phyloP scores from a whole-genome alignment of 2,888 invertebrate species.

The Drosophila atripex region DNA sequence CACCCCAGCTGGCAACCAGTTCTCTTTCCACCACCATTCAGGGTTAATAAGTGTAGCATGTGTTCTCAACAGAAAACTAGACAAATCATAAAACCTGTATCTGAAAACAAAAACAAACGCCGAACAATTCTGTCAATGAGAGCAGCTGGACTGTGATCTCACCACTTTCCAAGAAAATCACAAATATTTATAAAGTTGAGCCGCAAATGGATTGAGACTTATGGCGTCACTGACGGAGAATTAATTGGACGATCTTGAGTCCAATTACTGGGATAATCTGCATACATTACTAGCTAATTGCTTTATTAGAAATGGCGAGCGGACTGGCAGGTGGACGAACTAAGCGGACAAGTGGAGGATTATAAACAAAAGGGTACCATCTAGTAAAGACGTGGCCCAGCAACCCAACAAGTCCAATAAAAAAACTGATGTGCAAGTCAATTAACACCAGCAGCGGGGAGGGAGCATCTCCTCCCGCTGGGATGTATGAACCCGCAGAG shows the following conservation, averaged over 20 bases:
- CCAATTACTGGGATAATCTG: conserved; percentile 11
- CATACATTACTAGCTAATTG: conserved; percentile 13
- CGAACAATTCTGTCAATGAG: neutral
- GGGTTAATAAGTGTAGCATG: too few species aligned
- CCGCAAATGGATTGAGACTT: conserved; percentile 9
- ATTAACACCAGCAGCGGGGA: conserved; percentile 29
- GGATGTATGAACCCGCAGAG: conserved; percentile 49
- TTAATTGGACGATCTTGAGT: conserved; percentile 1
- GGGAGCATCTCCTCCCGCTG: conserved; percentile 4
- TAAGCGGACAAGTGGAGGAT: neutral
- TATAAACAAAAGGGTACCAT: conserved; percentile 12
- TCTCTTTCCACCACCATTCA: too few species aligned
- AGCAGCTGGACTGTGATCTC: conserved; percentile 15
- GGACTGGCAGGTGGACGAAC: neutral
- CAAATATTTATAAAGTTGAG: neutral
- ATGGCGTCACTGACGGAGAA: conserved; percentile 1
- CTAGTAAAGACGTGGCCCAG: conserved; percentile 21
- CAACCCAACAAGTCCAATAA: conserved; percentile 7
- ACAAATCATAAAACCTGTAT: neutral
- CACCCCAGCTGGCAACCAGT: too few species aligned
- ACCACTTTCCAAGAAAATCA: conserved; percentile 9
- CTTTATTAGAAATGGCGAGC: neutral
- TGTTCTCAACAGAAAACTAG: neutral
- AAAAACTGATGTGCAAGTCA: conserved; percentile 28
- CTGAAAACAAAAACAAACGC: neutral